phyloP scores from a whole-genome alignment of 2,888 invertebrate species.

The Dusona sp. region DNA sequence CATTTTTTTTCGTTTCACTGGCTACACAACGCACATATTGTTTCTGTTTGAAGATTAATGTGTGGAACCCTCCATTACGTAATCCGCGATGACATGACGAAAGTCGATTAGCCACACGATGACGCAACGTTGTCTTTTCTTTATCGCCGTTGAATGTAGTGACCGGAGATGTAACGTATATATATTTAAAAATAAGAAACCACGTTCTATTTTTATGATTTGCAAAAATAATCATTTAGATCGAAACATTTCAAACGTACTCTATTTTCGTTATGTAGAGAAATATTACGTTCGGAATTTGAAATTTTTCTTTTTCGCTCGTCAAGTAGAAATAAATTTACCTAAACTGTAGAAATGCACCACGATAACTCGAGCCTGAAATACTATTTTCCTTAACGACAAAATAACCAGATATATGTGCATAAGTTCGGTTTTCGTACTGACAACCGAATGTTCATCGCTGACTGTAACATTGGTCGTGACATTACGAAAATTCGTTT shows the following conservation, averaged over 20 bases:
- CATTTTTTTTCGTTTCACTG: background rate
- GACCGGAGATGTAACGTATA: constrained; percentile 5
- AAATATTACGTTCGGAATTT: background rate
- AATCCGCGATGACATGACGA: background rate
- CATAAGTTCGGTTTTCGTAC: constrained; percentile 96
- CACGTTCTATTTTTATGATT: background rate
- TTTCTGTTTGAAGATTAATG: background rate
- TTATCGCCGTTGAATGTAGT: background rate
- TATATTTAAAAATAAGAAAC: background rate
- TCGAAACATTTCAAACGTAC: background rate
- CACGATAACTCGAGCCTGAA: background rate
- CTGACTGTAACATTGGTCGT: constrained; percentile 98
- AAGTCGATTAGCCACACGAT: background rate
- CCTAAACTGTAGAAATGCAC: background rate
- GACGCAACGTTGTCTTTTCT: constrained; percentile 3
- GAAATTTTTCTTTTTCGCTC: background rate
- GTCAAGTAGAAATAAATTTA: background rate
- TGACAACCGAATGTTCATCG: constrained; percentile 97
- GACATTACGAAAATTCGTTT: constrained; percentile 97
- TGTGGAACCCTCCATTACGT: background rate
- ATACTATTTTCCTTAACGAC: constrained; percentile 72
- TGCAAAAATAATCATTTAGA: background rate
- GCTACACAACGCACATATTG: background rate
- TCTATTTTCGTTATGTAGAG: background rate
- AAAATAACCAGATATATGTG: constrained; percentile 90